phyloP scores from a whole-genome alignment of 1,140 invertebrate species.

The Papilio glaucus region DNA sequence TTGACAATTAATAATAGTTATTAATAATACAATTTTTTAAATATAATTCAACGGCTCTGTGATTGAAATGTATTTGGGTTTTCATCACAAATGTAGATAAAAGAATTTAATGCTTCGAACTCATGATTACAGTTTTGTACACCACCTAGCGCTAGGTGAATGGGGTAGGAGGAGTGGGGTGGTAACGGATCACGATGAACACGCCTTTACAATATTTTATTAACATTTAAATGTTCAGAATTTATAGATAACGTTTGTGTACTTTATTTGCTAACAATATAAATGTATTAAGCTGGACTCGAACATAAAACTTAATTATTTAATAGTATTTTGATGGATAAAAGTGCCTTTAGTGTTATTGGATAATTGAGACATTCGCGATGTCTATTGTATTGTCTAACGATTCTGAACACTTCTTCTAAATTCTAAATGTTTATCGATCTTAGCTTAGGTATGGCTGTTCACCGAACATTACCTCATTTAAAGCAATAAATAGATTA shows the following conservation, averaged over 20 bases:
- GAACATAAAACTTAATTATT: background rate
- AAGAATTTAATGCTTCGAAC: background rate
- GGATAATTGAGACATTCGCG: too few species aligned
- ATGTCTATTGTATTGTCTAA: background rate
- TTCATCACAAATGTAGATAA: background rate
- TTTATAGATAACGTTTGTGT: background rate
- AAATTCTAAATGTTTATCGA: background rate
- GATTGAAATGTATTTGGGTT: background rate
- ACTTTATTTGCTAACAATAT: background rate
- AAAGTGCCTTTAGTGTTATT: background rate
- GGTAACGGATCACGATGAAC: background rate
- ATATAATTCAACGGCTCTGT: background rate
- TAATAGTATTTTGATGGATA: background rate
- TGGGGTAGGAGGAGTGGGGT: background rate
- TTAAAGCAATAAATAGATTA: constrained; percentile 24
- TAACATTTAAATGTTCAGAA: constrained; percentile 4
- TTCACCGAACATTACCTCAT: constrained; percentile 23
- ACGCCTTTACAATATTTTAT: constrained; percentile 2
- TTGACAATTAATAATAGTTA: too few species aligned
- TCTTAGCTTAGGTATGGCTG: constrained; percentile 8
- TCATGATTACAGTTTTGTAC: background rate
- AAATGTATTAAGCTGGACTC: too few species aligned
- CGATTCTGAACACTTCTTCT: background rate
- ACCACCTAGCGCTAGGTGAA: background rate
- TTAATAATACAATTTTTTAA: too few species aligned